These are phyloP conservation scores for Botia kubotai DNA, from an alignment of 2,797 vertebrate species.

Conservation along the genomic window DNA sequence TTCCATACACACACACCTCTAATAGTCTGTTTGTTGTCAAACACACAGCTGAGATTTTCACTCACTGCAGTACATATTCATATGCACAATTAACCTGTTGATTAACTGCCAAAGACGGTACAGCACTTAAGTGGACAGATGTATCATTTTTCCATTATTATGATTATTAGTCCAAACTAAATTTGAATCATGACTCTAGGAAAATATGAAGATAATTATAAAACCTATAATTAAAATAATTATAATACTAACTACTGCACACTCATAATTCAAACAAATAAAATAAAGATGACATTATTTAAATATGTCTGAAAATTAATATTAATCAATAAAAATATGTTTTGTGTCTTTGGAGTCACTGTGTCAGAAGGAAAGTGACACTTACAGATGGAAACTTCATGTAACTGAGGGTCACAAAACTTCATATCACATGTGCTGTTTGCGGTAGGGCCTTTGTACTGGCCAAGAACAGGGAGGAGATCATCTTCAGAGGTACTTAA, in stretches of 20 bases:
- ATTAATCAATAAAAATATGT: no score
- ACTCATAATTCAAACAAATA: neutral
- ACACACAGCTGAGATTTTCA: neutral
- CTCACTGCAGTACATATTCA: neutral
- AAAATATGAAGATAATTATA: neutral
- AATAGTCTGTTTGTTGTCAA: conserved; percentile 20
- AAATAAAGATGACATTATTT: neutral
- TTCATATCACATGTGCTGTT: no score
- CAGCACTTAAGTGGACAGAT: neutral
- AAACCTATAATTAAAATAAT: neutral
- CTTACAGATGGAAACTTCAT: no score
- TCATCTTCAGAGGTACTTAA: no score
- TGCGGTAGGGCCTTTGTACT: no score
- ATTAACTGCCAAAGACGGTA: neutral
- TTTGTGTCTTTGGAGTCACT: no score
- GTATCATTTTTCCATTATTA: neutral
- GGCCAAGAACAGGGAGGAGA: no score
- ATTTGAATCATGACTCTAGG: neutral
- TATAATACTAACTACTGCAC: neutral
- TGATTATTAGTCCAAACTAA: neutral
- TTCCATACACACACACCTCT: conserved; percentile 58
- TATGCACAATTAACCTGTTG: neutral
- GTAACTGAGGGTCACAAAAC: no score
- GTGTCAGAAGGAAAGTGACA: no score
- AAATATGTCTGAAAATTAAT: neutral